A percentile compares a stretch with the other conserved stretches of the same genome.
These are phyloP conservation scores for Thecocarcelia acutangulata DNA, from an alignment of 2,888 invertebrate genomes.

Conservation along the genomic window DNA sequence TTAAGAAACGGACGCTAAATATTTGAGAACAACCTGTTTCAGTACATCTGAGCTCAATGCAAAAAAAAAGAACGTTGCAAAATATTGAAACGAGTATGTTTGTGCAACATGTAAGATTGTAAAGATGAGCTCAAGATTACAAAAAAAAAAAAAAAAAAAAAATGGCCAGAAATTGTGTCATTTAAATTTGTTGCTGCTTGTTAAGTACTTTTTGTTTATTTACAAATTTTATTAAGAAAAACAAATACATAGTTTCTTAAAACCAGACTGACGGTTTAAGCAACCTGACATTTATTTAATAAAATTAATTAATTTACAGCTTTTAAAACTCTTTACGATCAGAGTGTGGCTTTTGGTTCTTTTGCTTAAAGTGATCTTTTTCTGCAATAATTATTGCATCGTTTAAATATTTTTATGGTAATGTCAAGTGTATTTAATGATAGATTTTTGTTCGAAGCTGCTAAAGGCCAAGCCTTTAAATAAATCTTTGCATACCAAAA, in stretches of 20 bases:
- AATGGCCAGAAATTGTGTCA: slow-evolving; percentile 54
- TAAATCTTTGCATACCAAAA: slow-evolving; percentile 46
- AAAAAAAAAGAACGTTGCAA: not conserved
- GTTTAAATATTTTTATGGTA: slow-evolving; percentile 53
- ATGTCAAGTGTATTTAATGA: slow-evolving; percentile 66
- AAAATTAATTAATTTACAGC: slow-evolving; percentile 38
- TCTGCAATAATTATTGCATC: not conserved
- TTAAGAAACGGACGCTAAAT: slow-evolving; percentile 46
- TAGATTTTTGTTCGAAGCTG: slow-evolving; percentile 19
- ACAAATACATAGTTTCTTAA: slow-evolving; percentile 3
- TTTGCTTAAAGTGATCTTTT: slow-evolving; percentile 6
- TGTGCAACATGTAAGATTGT: slow-evolving; percentile 35
- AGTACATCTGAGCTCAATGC: slow-evolving; percentile 3
- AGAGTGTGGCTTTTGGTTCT: slow-evolving; percentile 2
- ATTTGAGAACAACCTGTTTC: slow-evolving; percentile 63
- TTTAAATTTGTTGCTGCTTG: slow-evolving; percentile 22
- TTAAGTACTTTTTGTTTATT: not conserved
- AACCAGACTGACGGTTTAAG: not conserved
- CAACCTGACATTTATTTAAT: slow-evolving; percentile 59
- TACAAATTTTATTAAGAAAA: not conserved
- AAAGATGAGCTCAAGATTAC: slow-evolving; percentile 60
- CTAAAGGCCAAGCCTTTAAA: slow-evolving; percentile 56
- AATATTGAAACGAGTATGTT: slow-evolving; percentile 38
- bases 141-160: slow-evolving; percentile 4
- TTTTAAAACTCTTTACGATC: too few species aligned